Evolutionary conservation across 2,888 invertebrate species (phyloP), one percentile per base, ranked within the genome.

Genomic region (Pseudolycoriella hygida): DNA sequence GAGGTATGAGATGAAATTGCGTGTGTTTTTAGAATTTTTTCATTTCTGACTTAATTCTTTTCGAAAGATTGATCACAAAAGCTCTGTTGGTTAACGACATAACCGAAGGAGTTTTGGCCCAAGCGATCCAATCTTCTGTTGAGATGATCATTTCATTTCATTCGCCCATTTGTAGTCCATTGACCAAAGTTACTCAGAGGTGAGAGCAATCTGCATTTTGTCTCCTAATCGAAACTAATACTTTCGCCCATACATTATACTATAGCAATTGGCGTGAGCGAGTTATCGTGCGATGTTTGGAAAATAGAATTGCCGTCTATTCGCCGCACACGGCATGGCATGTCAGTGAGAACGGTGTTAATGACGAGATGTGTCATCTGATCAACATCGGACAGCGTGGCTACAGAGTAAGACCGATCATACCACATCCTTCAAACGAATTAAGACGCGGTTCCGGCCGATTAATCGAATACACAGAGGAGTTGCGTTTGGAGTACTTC

Each of bases 241-340:
- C 25, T 6, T 25, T 25, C 8, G 8, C 4, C 25, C 4, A 25
- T 42, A 6, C 17, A 25, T 42, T 17, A 11, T 10, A 11, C 57
- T 59, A 40, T 47, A 77, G 77, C 46, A 66, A 73, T 14, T 80
- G 79, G 80, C 76, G 90, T 68, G 85, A 92, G 59, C 73, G 83
- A 20, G 73, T 93, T 11, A 73, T 88, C 6, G 71, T 83, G 0
- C 72, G 74, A 52, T 85, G 93, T 56, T 65, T 94, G 44, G 82
- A 83, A 57, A 78, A 86, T 49, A 75, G 79, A 48, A 90, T 96
- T 51, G 84, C 88, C 1, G 67, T 96, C 3, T 96, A 85, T 62
- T 92, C 92, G 1, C 94, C 96, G 0, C 96, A 96, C 58, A 94
- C 94, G 0, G 74, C 80, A 40, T 88, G 88, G 76, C 96, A 96